Percentiles rank a stretch among this genome's conserved stretches.
Evolutionary conservation across 2,113 vertebrate genomes (phyloP).

Genomic region (Thunnus maccoyii): DNA sequence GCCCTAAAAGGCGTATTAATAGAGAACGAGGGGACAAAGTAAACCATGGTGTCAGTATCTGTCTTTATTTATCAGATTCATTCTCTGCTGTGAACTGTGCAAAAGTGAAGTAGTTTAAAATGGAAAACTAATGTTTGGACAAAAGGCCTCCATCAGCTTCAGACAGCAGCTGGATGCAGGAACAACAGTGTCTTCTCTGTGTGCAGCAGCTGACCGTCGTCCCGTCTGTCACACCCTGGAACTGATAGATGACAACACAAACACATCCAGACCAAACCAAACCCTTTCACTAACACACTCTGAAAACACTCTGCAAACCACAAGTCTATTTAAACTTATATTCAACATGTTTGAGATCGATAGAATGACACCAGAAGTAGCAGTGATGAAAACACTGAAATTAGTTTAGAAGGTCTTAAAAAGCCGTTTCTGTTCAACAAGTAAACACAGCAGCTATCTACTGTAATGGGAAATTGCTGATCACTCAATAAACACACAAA

Average conservation of each 20-base stretch:
- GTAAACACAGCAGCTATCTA: too few relatives aligned
- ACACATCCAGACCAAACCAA: neutral
- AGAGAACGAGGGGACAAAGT: neutral
- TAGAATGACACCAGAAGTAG: neutral
- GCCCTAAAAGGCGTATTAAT: too few relatives aligned
- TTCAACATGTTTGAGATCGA: too few relatives aligned
- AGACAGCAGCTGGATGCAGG: slow-evolving; percentile 35
- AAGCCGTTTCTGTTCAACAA: too few relatives aligned
- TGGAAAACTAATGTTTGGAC: neutral
- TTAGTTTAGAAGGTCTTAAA: too few relatives aligned
- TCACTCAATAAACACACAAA: too few relatives aligned
- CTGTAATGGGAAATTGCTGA: too few relatives aligned
- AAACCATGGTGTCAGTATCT: neutral
- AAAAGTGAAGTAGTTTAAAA: slow-evolving; percentile 9
- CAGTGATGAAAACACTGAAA: too few relatives aligned
- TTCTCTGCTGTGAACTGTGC: neutral
- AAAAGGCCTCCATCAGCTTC: neutral
- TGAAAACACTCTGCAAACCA: neutral
- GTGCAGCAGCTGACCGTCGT: neutral
- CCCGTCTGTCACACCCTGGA: slow-evolving; percentile 35
- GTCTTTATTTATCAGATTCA: neutral
- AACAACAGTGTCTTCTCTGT: slow-evolving; percentile 36
- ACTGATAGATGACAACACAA: slow-evolving; percentile 16
- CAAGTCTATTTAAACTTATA: too few relatives aligned
- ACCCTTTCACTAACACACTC: neutral